A percentile compares a stretch with the other conserved stretches of the same genome.
Conservation (phyloP, 1,140 invertebrate species). For the Maniola jurtina region DNA sequence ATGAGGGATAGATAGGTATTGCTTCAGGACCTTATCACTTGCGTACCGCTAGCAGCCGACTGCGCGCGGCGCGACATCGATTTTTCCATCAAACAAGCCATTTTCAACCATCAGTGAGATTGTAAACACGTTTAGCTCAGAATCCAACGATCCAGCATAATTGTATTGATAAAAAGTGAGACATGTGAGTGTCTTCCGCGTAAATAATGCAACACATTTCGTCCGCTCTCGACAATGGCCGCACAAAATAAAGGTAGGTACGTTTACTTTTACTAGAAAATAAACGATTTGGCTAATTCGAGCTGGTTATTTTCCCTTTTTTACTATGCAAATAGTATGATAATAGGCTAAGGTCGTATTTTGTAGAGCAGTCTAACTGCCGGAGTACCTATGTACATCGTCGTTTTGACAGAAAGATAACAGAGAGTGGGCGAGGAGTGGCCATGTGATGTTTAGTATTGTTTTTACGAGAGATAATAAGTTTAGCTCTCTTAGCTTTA, state of each 20-base stretch:
- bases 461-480: slow-evolving; percentile 39
- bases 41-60: slow-evolving; percentile 46
- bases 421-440: slow-evolving; percentile 57
- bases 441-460: slow-evolving; percentile 64
- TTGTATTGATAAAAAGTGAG: slow-evolving; percentile 38
- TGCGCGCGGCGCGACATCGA: slow-evolving; percentile 74
- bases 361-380: slow-evolving; percentile 43
- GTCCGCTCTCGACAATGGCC: slow-evolving; percentile 52
- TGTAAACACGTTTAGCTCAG: slow-evolving; percentile 61
- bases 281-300: not conserved
- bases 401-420: slow-evolving; percentile 60
- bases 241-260: slow-evolving; percentile 70
- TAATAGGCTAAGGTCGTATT: slow-evolving; percentile 38
- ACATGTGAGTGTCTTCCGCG: slow-evolving; percentile 51
- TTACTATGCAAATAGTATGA: slow-evolving; percentile 42
- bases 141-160: slow-evolving; percentile 32
- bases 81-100: slow-evolving; percentile 72
- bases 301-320: slow-evolving; percentile 4
- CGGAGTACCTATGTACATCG: slow-evolving; percentile 41
- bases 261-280: slow-evolving; percentile 3
- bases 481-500: slow-evolving; percentile 9
- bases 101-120: slow-evolving; percentile 65
- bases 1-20: slow-evolving; percentile 28
- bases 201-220: slow-evolving; percentile 58
- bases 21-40: slow-evolving; percentile 59